phyloP scores from a whole-genome alignment of 2,113 vertebrate genomes.

The Perca fluviatilis region DNA sequence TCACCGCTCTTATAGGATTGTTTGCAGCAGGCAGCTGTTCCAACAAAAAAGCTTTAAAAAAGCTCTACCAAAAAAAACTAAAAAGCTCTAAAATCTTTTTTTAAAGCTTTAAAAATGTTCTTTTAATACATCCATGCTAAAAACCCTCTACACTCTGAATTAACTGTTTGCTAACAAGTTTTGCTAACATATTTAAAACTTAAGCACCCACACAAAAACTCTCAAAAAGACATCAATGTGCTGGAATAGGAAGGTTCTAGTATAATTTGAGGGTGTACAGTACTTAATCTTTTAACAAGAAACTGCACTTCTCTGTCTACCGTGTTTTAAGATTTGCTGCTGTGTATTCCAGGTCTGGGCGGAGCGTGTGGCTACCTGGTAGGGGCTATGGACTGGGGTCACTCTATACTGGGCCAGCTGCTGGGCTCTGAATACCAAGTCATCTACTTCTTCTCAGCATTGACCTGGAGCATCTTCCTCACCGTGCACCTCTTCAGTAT shows the following conservation, averaged over 20 bases:
- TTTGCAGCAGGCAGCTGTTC: background rate
- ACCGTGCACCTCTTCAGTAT: slow-evolving; percentile 93
- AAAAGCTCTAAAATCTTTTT: no score
- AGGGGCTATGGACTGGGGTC: slow-evolving; percentile 95
- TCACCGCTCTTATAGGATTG: background rate
- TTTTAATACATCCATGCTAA: no score
- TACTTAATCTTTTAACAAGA: background rate
- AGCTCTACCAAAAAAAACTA: no score
- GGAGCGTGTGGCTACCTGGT: slow-evolving; percentile 94
- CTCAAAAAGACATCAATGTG: background rate
- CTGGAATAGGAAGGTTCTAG: background rate
- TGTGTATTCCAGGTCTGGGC: slow-evolving; percentile 88
- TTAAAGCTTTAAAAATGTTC: no score
- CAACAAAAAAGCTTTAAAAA: background rate
- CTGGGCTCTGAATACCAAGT: slow-evolving; percentile 96
- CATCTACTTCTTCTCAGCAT: slow-evolving; percentile 92
- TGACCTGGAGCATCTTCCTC: slow-evolving; percentile 89
- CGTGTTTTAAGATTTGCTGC: background rate
- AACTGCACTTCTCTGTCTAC: background rate
- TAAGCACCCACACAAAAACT: background rate
- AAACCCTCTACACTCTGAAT: no score
- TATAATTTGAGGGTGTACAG: background rate
- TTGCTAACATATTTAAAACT: background rate
- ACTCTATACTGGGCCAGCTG: slow-evolving; percentile 86
- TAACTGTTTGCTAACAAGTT: background rate